phyloP scores from a whole-genome alignment of 2,888 invertebrate species.

The Atrina japonica region DNA sequence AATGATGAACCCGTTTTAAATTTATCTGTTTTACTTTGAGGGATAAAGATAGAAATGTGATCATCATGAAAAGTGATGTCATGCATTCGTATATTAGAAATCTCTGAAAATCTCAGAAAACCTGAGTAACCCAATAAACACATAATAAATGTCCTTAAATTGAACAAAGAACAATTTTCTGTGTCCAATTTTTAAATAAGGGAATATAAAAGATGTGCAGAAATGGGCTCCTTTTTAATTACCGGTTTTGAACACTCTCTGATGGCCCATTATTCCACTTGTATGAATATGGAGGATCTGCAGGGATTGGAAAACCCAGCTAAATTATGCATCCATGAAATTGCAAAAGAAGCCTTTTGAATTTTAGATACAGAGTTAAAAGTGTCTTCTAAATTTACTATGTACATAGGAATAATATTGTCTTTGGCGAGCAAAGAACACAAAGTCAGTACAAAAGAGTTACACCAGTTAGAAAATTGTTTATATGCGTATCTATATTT shows the following conservation, averaged over 20 bases:
- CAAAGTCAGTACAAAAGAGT: background rate
- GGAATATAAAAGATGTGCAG: background rate
- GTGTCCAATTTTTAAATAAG: background rate
- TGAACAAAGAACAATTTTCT: background rate
- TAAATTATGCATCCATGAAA: constrained; percentile 8
- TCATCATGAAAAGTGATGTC: background rate
- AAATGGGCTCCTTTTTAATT: background rate
- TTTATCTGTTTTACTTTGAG: constrained; percentile 13
- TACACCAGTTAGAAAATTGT: background rate
- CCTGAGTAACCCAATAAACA: constrained; percentile 11
- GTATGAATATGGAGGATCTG: background rate
- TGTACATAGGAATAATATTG: background rate
- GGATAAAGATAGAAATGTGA: constrained; percentile 1
- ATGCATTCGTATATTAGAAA: background rate
- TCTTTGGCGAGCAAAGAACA: background rate
- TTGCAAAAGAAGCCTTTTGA: background rate
- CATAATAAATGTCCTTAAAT: constrained; percentile 5
- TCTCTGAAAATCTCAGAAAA: constrained; percentile 1
- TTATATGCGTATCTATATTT: constrained; percentile 7
- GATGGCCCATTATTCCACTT: background rate
- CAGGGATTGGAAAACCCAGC: background rate
- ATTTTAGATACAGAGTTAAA: background rate
- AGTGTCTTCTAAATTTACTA: background rate
- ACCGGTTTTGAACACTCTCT: constrained; percentile 9
- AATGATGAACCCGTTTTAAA: background rate